Conservation (phyloP, 2,797 vertebrate species). For the Aldrovandia affinis region DNA sequence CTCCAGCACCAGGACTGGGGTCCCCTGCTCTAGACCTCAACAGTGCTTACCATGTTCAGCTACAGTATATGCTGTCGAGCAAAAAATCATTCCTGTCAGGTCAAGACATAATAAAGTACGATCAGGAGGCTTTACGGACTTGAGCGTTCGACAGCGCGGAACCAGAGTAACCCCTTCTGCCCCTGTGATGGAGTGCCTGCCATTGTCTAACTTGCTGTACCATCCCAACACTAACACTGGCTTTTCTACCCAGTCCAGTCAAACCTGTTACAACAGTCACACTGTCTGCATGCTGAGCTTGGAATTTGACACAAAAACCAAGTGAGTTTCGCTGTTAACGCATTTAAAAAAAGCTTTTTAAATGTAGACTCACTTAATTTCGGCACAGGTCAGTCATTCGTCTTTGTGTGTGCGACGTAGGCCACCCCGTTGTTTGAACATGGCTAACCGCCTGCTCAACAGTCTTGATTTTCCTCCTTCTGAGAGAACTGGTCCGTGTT, state of each 20-base stretch:
- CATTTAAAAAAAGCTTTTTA: background rate
- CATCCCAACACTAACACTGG: background rate
- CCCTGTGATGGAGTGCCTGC: background rate
- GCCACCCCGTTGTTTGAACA: background rate
- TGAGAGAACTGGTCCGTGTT: background rate
- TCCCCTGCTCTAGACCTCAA: background rate
- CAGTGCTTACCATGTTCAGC: background rate
- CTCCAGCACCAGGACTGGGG: no score
- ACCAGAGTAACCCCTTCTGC: background rate
- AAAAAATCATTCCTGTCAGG: background rate
- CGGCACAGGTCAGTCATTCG: background rate
- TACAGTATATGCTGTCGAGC: background rate
- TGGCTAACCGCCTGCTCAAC: background rate
- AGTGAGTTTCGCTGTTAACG: background rate
- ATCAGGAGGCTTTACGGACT: background rate
- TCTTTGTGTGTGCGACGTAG: background rate
- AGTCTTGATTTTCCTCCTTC: no score
- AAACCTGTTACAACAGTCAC: conserved; percentile 3
- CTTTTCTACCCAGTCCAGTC: background rate
- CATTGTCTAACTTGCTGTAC: background rate
- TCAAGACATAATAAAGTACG: background rate
- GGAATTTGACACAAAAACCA: background rate
- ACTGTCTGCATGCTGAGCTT: background rate
- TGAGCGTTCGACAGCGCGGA: background rate
- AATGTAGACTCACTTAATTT: background rate